Evolutionary conservation across 2,113 vertebrate genomes (phyloP).

Genomic region (Hydrolagus affinis): DNA sequence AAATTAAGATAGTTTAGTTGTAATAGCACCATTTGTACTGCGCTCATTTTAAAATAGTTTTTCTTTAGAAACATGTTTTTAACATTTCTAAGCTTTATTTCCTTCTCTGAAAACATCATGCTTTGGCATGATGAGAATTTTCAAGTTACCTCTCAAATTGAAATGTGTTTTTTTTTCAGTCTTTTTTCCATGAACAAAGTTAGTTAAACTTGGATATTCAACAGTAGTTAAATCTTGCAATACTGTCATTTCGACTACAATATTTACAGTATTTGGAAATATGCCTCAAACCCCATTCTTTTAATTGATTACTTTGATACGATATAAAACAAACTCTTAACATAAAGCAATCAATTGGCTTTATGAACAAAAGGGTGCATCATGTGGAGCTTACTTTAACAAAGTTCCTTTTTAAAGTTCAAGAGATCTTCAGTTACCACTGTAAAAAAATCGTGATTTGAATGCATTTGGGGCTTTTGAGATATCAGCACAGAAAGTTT

Average conservation of each 20-base stretch:
- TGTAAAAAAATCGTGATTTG: neutral
- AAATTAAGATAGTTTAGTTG: conserved; percentile 79
- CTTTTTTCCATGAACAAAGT: neutral
- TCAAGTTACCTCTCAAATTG: neutral
- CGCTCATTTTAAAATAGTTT: neutral
- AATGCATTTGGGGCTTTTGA: neutral
- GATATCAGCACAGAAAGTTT: neutral
- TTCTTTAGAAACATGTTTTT: neutral
- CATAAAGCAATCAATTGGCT: neutral
- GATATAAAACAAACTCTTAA: neutral
- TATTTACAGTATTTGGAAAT: no score
- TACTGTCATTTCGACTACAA: no score
- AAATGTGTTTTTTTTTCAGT: neutral
- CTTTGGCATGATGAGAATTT: neutral
- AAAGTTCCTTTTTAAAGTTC: neutral
- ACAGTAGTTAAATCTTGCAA: neutral
- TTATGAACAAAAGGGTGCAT: neutral
- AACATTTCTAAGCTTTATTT: neutral
- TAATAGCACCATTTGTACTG: neutral
- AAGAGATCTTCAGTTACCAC: neutral
- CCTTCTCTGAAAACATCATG: neutral
- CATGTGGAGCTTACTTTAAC: neutral
- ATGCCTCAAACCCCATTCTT: neutral
- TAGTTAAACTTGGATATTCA: neutral
- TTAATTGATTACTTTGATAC: neutral